Percentiles rank a stretch among this genome's conserved stretches.
These are phyloP conservation scores for Grantiella picta DNA, from an alignment of 2,113 vertebrate genomes.

Conservation along the genomic window DNA sequence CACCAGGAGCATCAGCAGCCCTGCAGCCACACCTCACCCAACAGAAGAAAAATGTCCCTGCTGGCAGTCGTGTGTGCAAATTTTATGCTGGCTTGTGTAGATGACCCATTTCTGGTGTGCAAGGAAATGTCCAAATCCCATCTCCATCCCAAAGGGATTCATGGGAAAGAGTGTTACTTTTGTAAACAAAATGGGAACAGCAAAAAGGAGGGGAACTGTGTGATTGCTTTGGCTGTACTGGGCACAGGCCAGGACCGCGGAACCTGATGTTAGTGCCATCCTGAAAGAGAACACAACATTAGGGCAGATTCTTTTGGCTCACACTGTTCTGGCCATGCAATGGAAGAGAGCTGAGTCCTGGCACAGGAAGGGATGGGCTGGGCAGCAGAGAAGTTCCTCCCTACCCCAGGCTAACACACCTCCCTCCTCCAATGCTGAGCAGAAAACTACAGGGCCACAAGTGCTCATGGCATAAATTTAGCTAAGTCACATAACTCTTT, in stretches of 20 bases:
- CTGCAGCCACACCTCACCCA: background rate
- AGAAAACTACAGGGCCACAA: background rate
- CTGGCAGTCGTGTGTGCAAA: background rate
- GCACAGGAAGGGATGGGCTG: background rate
- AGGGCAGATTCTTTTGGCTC: background rate
- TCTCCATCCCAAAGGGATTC: background rate
- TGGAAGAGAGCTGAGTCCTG: background rate
- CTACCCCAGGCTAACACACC: background rate
- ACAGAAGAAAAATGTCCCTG: background rate
- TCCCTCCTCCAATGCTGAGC: background rate
- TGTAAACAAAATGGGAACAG: background rate
- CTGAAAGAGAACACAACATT: background rate
- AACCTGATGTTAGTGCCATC: rapidly evolving
- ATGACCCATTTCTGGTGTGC: background rate
- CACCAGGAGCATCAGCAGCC: rapidly evolving
- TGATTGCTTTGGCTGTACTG: background rate
- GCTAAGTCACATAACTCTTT: background rate
- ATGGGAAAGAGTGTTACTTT: background rate
- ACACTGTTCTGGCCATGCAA: rapidly evolving
- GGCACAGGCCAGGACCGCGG: background rate
- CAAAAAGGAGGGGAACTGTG: background rate
- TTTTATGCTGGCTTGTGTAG: background rate
- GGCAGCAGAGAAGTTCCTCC: background rate
- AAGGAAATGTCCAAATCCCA: background rate
- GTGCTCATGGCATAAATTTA: background rate